These are phyloP conservation scores for Ondatra zibethicus DNA, from an alignment of 2,113 vertebrate species.

Conservation along the genomic window DNA sequence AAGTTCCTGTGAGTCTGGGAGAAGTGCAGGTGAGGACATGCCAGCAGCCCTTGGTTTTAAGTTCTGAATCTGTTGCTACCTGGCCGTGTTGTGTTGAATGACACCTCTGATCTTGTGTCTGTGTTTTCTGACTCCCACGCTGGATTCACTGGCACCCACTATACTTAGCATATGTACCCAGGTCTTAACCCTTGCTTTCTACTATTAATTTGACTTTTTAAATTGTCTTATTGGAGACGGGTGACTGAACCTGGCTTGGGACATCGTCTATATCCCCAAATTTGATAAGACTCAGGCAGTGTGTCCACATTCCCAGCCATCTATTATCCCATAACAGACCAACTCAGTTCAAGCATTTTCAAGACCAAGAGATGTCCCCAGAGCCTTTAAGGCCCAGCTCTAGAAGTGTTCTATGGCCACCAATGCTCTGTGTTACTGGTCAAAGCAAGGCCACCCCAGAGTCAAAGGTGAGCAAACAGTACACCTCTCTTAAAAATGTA, in stretches of 20 bases:
- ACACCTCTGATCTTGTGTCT: background rate
- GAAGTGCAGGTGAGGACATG: background rate
- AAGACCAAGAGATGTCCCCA: background rate
- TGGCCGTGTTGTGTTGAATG: background rate
- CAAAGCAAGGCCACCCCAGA: background rate
- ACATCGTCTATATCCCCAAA: background rate
- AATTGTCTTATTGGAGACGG: background rate
- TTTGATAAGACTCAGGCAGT: background rate
- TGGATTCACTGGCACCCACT: background rate
- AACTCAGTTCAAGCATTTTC: background rate
- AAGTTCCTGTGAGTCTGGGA: background rate
- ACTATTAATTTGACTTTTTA: background rate
- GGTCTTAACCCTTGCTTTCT: background rate
- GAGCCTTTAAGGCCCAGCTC: background rate
- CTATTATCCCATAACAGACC: background rate
- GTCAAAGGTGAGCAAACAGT: background rate
- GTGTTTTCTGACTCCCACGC: background rate
- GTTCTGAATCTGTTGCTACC: background rate
- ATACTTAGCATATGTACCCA: background rate
- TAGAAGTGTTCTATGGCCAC: background rate
- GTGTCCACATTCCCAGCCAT: background rate
- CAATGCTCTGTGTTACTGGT: background rate
- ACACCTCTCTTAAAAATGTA: background rate
- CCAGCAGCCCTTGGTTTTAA: background rate
- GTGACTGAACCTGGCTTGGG: background rate